A percentile compares a stretch with the other conserved stretches of the same genome.
phyloP scores from a whole-genome alignment of 2,797 vertebrate species.

The Babyrousa celebensis region DNA sequence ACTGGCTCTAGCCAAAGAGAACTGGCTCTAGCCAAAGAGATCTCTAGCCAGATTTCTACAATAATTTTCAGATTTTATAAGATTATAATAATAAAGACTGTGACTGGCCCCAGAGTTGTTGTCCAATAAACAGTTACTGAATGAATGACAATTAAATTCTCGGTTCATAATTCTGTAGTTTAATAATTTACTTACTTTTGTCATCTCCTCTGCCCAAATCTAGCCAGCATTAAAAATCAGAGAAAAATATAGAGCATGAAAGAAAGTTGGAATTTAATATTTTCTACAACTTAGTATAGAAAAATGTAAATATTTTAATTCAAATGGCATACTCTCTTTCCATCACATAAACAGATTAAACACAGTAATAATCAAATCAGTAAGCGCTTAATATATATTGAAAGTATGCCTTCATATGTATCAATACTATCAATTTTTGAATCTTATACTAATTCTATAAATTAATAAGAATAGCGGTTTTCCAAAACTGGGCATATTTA shows the following conservation, averaged over 20 bases:
- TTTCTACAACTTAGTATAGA: slow-evolving; percentile 79
- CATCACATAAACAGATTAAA: slow-evolving; percentile 64
- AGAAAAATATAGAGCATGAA: slow-evolving; percentile 87
- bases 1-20: slow-evolving; percentile 35
- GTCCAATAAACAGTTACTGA: slow-evolving; percentile 62
- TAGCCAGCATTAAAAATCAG: slow-evolving; percentile 93
- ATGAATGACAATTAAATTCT: slow-evolving; percentile 67
- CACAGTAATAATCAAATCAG: slow-evolving; percentile 66
- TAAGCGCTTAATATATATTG: slow-evolving; percentile 53
- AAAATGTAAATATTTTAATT: slow-evolving; percentile 75
- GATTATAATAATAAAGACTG: slow-evolving; percentile 25
- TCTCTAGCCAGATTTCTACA: neutral
- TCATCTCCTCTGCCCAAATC: slow-evolving; percentile 98
- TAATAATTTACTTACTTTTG: slow-evolving; percentile 96
- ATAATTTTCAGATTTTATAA: slow-evolving; percentile 57
- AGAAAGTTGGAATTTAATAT: slow-evolving; percentile 85
- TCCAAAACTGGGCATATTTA: slow-evolving; percentile 48
- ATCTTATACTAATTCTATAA: slow-evolving; percentile 46
- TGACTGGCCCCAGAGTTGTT: neutral
- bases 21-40: slow-evolving; percentile 25
- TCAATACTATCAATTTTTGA: slow-evolving; percentile 57
- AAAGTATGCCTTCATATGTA: slow-evolving; percentile 58
- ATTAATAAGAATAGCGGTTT: slow-evolving; percentile 8
- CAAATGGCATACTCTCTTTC: slow-evolving; percentile 69
- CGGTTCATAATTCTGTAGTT: slow-evolving; percentile 85